Evolutionary conservation across 2,888 invertebrate genomes (phyloP).

Genomic region (Mythimna albipuncta): DNA sequence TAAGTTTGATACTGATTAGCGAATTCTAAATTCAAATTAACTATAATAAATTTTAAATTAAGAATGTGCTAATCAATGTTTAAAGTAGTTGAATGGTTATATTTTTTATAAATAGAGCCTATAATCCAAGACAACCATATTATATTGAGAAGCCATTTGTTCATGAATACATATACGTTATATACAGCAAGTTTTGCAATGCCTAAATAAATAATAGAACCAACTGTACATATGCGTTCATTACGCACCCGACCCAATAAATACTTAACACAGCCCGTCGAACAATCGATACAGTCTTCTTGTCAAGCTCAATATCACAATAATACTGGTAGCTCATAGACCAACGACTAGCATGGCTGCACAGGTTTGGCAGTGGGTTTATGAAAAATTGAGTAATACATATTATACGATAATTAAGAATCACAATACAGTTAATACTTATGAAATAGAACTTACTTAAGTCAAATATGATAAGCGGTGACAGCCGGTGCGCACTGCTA

Average conservation of each 20-base stretch:
- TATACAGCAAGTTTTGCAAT: conserved; percentile 53
- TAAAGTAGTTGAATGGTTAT: too few relatives aligned
- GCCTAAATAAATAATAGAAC: conserved; percentile 64
- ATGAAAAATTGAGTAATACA: conserved; percentile 80
- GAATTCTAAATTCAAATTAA: too few relatives aligned
- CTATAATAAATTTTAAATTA: too few relatives aligned
- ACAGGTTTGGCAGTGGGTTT: conserved; percentile 83
- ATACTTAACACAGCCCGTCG: conserved; percentile 76
- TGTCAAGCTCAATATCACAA: conserved; percentile 80
- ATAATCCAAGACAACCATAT: conserved; percentile 28
- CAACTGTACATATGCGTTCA: conserved; percentile 62
- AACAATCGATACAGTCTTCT: conserved; percentile 75
- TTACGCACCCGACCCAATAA: conserved; percentile 64
- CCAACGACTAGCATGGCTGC: conserved; percentile 76
- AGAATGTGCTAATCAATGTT: too few relatives aligned
- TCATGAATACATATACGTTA: conserved; percentile 44
- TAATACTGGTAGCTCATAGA: conserved; percentile 66
- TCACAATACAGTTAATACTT: conserved; percentile 90
- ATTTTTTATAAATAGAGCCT: too few relatives aligned
- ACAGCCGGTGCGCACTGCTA: conserved; percentile 76
- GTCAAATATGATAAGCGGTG: conserved; percentile 81
- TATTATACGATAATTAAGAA: conserved; percentile 83
- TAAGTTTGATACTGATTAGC: too few relatives aligned
- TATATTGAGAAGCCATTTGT: conserved; percentile 31
- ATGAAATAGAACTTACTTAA: conserved; percentile 83